These are phyloP conservation scores for Macrosteles quadrilineatus DNA, from an alignment of 1,140 invertebrate genomes.

Conservation along the genomic window DNA sequence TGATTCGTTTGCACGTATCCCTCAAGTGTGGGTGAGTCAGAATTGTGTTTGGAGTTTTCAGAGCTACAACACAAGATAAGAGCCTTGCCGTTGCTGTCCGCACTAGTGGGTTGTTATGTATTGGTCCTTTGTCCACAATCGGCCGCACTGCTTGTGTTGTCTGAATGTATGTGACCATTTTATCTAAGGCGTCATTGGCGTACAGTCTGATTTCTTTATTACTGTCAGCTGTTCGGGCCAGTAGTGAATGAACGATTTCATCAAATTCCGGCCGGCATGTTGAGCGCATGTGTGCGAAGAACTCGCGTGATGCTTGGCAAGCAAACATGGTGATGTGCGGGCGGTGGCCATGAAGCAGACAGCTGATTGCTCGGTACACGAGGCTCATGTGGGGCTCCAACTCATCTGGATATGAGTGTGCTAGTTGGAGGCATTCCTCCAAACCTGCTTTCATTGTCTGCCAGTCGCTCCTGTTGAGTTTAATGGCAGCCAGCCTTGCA, in stretches of 20 bases:
- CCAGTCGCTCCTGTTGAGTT: background rate
- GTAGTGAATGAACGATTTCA: conserved; percentile 57
- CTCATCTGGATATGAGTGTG: background rate
- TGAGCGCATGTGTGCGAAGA: conserved; percentile 49
- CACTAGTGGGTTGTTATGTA: conserved; percentile 27
- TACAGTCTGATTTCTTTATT: conserved; percentile 67
- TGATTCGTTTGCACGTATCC: conserved; percentile 12
- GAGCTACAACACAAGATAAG: conserved; percentile 18
- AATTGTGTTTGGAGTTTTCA: conserved; percentile 13
- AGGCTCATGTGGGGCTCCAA: conserved; percentile 45
- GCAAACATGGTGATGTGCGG: conserved; percentile 48
- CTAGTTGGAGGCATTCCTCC: conserved; percentile 14
- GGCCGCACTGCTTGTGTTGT: conserved; percentile 47
- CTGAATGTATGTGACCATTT: conserved; percentile 59
- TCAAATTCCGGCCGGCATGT: conserved; percentile 58
- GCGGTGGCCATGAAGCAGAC: conserved; percentile 46
- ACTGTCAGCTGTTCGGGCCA: conserved; percentile 62
- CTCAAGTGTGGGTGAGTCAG: background rate
- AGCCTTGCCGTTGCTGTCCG: conserved; percentile 20
- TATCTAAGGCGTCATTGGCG: conserved; percentile 59
- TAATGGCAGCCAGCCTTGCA: background rate
- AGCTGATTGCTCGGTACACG: conserved; percentile 47
- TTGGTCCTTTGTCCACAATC: conserved; percentile 47
- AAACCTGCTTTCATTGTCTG: conserved; percentile 5
- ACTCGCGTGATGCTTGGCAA: conserved; percentile 49